A percentile compares a stretch with the other conserved stretches of the same genome.
These are phyloP conservation scores for Xestoiulus laeticollis DNA, from an alignment of 2,888 invertebrate genomes.

Conservation along the genomic window DNA sequence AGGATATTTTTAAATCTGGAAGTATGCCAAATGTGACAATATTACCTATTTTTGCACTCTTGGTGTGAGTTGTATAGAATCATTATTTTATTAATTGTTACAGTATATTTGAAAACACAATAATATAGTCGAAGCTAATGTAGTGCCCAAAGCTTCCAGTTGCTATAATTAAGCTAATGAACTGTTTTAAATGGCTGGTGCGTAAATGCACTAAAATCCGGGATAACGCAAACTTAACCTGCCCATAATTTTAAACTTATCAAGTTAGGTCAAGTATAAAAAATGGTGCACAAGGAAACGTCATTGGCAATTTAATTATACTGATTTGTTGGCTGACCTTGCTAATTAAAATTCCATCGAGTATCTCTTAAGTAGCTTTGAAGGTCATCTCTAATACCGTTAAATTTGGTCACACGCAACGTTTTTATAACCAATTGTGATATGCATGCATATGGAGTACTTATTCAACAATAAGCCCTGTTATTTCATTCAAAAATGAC, in stretches of 20 bases:
- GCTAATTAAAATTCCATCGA: constrained; percentile 14
- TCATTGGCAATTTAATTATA: neutral
- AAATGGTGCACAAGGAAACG: neutral
- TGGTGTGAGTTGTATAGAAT: neutral
- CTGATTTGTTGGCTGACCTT: constrained; percentile 4
- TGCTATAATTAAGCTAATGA: neutral
- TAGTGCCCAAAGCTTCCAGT: neutral
- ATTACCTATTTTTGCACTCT: neutral
- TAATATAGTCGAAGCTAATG: neutral
- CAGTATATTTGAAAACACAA: neutral
- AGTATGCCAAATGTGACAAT: neutral
- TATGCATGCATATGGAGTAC: neutral
- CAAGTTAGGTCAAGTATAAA: neutral
- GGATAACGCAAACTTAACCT: neutral
- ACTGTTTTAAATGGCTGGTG: too few species aligned
- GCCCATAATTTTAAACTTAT: neutral
- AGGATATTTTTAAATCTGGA: neutral
- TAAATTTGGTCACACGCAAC: neutral
- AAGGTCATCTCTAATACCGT: neutral
- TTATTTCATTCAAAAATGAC: neutral
- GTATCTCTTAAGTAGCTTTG: neutral
- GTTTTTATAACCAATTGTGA: neutral
- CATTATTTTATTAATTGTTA: too few species aligned
- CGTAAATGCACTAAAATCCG: neutral
- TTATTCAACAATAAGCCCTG: neutral